Evolutionary conservation across 2,113 vertebrate species (phyloP).

Genomic region (Thamnophis sirtalis): DNA sequence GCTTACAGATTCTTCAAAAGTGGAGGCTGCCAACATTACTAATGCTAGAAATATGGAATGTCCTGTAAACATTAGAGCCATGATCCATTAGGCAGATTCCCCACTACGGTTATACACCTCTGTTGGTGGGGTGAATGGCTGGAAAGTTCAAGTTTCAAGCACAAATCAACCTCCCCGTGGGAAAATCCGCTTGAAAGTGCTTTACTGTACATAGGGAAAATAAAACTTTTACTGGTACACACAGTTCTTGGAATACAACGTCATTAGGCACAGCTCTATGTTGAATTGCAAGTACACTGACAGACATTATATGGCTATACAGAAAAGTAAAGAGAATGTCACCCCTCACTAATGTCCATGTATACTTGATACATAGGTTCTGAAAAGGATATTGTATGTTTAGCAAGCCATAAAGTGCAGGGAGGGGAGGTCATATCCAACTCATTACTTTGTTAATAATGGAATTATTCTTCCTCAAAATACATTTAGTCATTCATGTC

Average conservation of each 20-base stretch:
- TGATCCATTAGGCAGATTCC: constrained; percentile 71
- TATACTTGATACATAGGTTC: not conserved
- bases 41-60: constrained; percentile 74
- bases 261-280: not conserved
- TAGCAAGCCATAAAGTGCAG: not conserved
- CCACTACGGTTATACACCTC: constrained; percentile 56
- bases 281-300: constrained; percentile 26
- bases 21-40: constrained; percentile 65
- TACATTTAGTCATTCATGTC: not conserved
- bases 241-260: constrained; percentile 11
- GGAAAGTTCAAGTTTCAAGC: constrained; percentile 29
- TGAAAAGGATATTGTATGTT: not conserved
- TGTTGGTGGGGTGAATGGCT: constrained; percentile 22
- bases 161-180: constrained; percentile 28
- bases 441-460: not conserved
- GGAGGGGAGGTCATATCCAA: not conserved
- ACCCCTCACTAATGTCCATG: not conserved
- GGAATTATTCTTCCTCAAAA: not conserved
- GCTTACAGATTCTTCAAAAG: constrained; percentile 70
- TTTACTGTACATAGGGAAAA: constrained; percentile 14
- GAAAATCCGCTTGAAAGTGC: constrained; percentile 46
- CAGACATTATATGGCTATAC: constrained; percentile 25
- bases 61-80: constrained; percentile 76
- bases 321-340: constrained; percentile 12
- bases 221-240: constrained; percentile 17